Conservation (phyloP, 2,888 invertebrate species). For the Chrysodeixis includens region DNA sequence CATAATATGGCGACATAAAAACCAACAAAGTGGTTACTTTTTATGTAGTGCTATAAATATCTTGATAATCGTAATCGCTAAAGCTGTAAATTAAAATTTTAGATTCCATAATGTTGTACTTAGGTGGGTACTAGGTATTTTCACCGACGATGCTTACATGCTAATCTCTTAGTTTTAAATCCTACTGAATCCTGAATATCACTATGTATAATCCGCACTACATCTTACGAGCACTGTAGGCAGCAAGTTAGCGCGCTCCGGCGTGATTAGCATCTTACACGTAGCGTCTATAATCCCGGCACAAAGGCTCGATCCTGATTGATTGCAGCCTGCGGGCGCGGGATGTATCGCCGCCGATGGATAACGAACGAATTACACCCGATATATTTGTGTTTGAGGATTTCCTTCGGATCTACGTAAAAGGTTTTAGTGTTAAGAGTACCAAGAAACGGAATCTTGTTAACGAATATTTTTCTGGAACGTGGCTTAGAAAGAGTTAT, state of each 20-base stretch:
- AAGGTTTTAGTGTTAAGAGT: constrained; percentile 1
- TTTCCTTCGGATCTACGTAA: not conserved
- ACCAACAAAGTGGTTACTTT: too few relatives aligned
- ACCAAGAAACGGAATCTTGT: not conserved
- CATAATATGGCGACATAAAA: too few relatives aligned
- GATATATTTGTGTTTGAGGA: not conserved
- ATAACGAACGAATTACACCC: constrained; percentile 6
- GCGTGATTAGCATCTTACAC: constrained; percentile 32
- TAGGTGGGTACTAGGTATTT: too few relatives aligned
- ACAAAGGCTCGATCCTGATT: constrained; percentile 51
- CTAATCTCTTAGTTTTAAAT: too few relatives aligned
- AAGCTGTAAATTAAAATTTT: too few relatives aligned
- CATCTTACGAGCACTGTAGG: not conserved
- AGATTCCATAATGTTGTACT: too few relatives aligned
- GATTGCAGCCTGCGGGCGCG: constrained; percentile 53
- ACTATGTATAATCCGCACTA: not conserved
- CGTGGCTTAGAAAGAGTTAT: too few relatives aligned
- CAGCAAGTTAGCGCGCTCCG: constrained; percentile 10
- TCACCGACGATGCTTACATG: too few relatives aligned
- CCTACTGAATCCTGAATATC: too few relatives aligned
- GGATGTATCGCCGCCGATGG: constrained; percentile 16
- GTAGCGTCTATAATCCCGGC: constrained; percentile 38
- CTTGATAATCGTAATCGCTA: too few relatives aligned
- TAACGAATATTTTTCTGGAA: not conserved
- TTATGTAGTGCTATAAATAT: too few relatives aligned